Base-by-base conservation (phyloP, 2,797 vertebrate species). In the Steatocranus sp. region DNA sequence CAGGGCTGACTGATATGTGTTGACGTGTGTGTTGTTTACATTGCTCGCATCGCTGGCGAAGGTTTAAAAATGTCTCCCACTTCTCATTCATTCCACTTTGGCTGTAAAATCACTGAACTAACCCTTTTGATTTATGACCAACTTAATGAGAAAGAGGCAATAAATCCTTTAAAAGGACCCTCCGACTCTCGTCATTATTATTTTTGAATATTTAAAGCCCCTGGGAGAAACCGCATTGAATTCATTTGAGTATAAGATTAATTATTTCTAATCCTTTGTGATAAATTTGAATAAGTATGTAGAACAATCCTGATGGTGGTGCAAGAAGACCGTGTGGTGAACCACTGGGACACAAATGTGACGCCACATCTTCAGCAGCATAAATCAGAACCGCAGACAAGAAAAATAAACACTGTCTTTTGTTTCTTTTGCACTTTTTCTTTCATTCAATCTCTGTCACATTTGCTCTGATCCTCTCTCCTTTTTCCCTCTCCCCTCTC, bases 101-200 rank as follows among this genome's bases (percentile, higher is more conserved):
- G 78, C 80, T 92, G 87, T 89, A 76, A 87, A 88, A 76, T 84
- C 80, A 82, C 84, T 63, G 78, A 76, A 92, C 84, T 89, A 90
- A 91, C 84, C 85, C 76, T 81, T 86, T 84, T 91, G 89, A 93
- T 85, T 90, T 88, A 49, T 86, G 91, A 92, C 78, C 86, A 88
- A 74, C 87, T 91, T 78, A 84, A 86, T 36, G 82, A 92, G 82
- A 87, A 87, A 82, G 88, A 84, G 87, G 86, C 86, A 94, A 94
- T 93, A 93, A 93, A 94, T 88, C 78, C 90, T 89, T 91, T 86
- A 6, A 91, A 86, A 87, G 81, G 80, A 87, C 1, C 12, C 0
- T 1, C 18, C 41, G 32, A 11, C 77, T 79, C 8, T 36, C 15
- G 7, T 73, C 66, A 2, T 73, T 30, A 2, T 70, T 70, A 2